Conservation (phyloP, 2,888 invertebrate genomes). For the Tenthredo livida region DNA sequence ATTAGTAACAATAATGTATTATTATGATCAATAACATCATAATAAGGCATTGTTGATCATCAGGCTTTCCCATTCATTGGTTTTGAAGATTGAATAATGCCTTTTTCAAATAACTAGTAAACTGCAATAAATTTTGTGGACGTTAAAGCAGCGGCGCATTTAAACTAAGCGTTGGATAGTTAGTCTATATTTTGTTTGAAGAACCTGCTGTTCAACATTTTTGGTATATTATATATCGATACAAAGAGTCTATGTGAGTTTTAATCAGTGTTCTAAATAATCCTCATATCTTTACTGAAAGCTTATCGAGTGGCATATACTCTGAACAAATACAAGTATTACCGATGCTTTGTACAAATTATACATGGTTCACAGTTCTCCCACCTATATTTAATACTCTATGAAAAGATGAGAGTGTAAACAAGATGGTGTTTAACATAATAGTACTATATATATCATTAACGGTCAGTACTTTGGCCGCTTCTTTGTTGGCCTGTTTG, state of each 20-base stretch:
- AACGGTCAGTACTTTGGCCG: neutral
- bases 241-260: constrained; percentile 30
- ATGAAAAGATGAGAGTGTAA: neutral
- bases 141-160: neutral
- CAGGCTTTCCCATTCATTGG: neutral
- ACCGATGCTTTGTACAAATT: neutral
- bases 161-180: neutral
- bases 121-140: neutral
- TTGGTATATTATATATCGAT: neutral
- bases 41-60: neutral
- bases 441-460: neutral
- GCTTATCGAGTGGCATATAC: neutral
- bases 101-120: neutral
- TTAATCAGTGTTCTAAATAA: constrained; percentile 3
- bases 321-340: neutral
- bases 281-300: constrained; percentile 15
- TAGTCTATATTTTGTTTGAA: neutral
- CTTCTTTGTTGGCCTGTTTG: neutral
- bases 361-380: neutral
- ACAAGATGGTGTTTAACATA: neutral
- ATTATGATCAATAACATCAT: neutral
- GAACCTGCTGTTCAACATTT: neutral
- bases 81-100: neutral
- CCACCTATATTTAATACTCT: neutral
- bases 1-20: constrained; percentile 46